Conservation (phyloP, 2,113 vertebrate genomes). For the Myxocyprinus asiaticus region DNA sequence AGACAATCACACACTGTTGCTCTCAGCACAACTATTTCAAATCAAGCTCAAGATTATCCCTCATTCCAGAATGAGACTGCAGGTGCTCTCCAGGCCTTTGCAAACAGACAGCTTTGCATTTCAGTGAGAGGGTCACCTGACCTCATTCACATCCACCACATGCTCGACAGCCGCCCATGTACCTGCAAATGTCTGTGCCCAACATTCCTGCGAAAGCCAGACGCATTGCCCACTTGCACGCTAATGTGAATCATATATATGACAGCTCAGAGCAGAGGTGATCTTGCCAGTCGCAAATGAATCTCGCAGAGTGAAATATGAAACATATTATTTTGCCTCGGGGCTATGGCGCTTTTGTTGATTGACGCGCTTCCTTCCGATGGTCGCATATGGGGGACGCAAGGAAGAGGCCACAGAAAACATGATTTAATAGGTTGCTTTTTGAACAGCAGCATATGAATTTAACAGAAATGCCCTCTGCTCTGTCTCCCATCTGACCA, state of each 20-base stretch:
- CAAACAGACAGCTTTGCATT: conserved; percentile 59
- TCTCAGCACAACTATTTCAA: conserved; percentile 62
- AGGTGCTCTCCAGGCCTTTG: conserved; percentile 56
- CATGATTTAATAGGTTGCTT: conserved; percentile 80
- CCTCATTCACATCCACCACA: conserved; percentile 33
- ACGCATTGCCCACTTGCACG: conserved; percentile 10
- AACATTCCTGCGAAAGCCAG: conserved; percentile 14
- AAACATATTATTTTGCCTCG: conserved; percentile 77
- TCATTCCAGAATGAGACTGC: conserved; percentile 4
- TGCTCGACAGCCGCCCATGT: neutral
- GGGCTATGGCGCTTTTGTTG: conserved; percentile 58
- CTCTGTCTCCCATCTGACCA: conserved; percentile 28
- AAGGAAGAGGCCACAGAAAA: conserved; percentile 27
- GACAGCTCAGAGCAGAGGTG: conserved; percentile 65
- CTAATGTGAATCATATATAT: conserved; percentile 67
- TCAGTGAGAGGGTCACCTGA: conserved; percentile 25
- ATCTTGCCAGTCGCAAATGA: conserved; percentile 64
- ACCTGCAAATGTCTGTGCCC: neutral
- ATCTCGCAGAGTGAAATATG: conserved; percentile 67
- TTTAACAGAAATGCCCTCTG: conserved; percentile 71
- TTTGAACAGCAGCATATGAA: conserved; percentile 66
- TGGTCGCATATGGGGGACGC: neutral
- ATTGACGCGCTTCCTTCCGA: neutral
- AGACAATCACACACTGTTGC: conserved; percentile 21
- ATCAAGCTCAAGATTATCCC: conserved; percentile 63